Conservation (phyloP, 2,888 invertebrate species). For the Cheilosia grossa region DNA sequence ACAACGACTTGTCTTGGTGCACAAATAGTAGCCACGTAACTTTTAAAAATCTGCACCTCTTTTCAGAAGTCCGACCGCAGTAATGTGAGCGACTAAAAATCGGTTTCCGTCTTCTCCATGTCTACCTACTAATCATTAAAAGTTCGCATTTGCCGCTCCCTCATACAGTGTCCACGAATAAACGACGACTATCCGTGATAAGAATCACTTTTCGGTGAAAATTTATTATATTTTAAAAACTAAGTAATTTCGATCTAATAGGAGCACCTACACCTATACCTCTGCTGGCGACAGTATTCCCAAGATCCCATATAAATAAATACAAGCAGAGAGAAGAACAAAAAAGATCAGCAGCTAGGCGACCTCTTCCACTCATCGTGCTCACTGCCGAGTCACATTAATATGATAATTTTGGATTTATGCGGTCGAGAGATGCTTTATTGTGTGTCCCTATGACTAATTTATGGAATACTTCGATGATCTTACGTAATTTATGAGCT, state of each 20-base stretch:
- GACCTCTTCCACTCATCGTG: slow-evolving; percentile 61
- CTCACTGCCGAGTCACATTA: slow-evolving; percentile 69
- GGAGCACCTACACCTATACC: slow-evolving; percentile 32
- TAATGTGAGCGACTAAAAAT: neutral
- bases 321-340: slow-evolving; percentile 10
- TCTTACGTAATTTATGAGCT: slow-evolving; percentile 67
- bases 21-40: no score
- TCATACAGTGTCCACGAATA: neutral
- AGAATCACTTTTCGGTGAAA: slow-evolving; percentile 59
- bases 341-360: slow-evolving; percentile 51
- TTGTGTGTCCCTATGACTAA: slow-evolving; percentile 74
- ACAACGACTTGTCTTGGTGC: no score
- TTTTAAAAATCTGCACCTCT: no score
- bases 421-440: slow-evolving; percentile 74
- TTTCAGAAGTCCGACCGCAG: neutral
- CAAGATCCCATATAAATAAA: slow-evolving; percentile 12
- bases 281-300: slow-evolving; percentile 24
- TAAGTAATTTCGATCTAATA: slow-evolving; percentile 71
- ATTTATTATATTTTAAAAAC: slow-evolving; percentile 64
- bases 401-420: slow-evolving; percentile 73
- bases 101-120: neutral
- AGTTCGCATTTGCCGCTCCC: slow-evolving; percentile 46
- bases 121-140: neutral
- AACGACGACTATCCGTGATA: slow-evolving; percentile 42
- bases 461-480: slow-evolving; percentile 73